Evolutionary conservation across 2,113 vertebrate species (phyloP), one percentile per base, ranked within the genome.

Genomic region (Seriola aureovittata): DNA sequence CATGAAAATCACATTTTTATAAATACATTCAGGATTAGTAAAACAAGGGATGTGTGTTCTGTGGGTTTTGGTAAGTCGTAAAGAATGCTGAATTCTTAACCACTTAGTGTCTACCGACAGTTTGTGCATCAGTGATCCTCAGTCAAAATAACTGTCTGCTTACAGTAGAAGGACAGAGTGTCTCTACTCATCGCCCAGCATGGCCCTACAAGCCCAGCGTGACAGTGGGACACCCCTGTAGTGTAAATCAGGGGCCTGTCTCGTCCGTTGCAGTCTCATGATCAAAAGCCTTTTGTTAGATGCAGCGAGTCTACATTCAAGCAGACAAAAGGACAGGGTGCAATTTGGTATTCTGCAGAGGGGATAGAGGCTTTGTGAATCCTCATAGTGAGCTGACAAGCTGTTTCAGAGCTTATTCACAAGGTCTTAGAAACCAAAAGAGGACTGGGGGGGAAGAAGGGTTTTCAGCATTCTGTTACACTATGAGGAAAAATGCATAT

Each of bases 191-290:
- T 77, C 2, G 10, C 40, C 9, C 70, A 89, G 85, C 71, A 73
- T n/a, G 38, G 75, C 57, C 59, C 70, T 69, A 55, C 34, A 68
- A 69, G 40, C 80, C 62, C 85, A 88, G 88, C 36, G 7, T 81
- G 89, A 87, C 77, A 73, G 72, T n/a, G 60, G 54, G 21, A 42
- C 44, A 74, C 85, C 89, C 79, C 85, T 89, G 82, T 44, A 81
- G 90, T 78, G 88, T 92, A 93, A 92, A 93, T 93, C 91, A 93
- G 77, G 71, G 77, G 70, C 59, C 87, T 88, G 80, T 90, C 89
- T 75, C 72, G 71, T 81, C 63, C 58, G 71, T 58, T 70, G 70
- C 67, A 59, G 80, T 46, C 67, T 77, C 29, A 38, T 23, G 71
- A 60, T 92, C 75, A 88, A 91, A 91, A 73, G 82, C 60, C 89